Evolutionary conservation across 2,797 vertebrate genomes (phyloP), one percentile per base, ranked within the genome.

Genomic region (Lepus oiostolus): DNA sequence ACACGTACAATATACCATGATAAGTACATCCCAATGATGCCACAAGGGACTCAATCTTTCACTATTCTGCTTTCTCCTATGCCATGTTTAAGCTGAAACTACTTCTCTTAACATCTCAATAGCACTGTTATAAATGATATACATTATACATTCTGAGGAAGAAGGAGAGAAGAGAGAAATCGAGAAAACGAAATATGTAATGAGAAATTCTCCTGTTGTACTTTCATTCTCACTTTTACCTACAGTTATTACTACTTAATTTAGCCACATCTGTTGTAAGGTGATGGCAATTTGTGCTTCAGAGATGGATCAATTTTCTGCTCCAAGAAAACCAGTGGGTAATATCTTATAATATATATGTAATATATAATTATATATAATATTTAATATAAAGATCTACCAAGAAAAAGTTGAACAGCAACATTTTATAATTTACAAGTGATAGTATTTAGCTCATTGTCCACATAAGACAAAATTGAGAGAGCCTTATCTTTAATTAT

Each of bases 321-420:
- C 5, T 54, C 47, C 58, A 88, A 50, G 26, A 8, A 93, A 88
- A 88, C 9, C 0, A 58, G 1, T 47, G 42, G 42, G 42, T 47
- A 47, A 47, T 47, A 47, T 47, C 42, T 9, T 47, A 47, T 42
- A 42, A 42, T 42, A 42, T 42, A 42, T 47, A 47, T 47, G 42
- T 47, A 47, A 47, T 47, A 47, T 47, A 47, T 47, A 47, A 47
- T 47, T 47, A 47, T 47, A 9, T 47, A 47, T 47, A 47, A 47
- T 47, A 9, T 47, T 47, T 47, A 47, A 9, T 9, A 1, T 47
- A 47, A 47, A 47, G 42, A 47, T 47, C 28, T 42, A 75, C 10
- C 21, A 79, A 83, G 10, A 67, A 91, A 52, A 50, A 89, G 79
- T 83, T 7, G 26, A 74, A 67, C 30, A n/a, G 58, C 85, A 95